Evolutionary conservation across 92 coral and sea anemone genomes (phyloP), one percentile per base, ranked within the genome.

Genomic region (Hydrozoanthus gracilis): DNA sequence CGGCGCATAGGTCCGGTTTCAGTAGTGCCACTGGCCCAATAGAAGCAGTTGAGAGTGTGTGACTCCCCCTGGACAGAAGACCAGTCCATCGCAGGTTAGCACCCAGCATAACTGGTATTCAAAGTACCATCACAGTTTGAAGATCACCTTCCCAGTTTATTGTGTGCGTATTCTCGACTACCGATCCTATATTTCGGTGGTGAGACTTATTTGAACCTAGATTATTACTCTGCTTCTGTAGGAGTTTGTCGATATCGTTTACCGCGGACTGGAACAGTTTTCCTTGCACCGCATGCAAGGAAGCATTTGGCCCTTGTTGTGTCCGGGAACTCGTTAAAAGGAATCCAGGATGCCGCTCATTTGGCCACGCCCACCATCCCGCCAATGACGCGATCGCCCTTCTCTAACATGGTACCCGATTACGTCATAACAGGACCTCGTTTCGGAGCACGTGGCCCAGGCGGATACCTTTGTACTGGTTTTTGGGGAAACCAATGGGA

Each of bases 401-500:
- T 97, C 83, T 97, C 99, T 18, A 97, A 97, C 87, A 88, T 97
- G 88, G 93, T 97, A 12, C 99, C 99, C 8, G 99, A 97, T 84
- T 97, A 93, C 90, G 95, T 95, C 93, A 89, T 97, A 72, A 97
- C 98, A 13, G 99, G 99, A 45, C 98, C 99, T 90, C 92, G 77
- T 51, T 97, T 97, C 82, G 93, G 95, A 79, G 98, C 98, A 7
- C 94, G 82, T 15, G 99, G 99, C 39, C 97, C 97, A 27, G 99
- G 99, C 13, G 98, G 98, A 50, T 97, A 97, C 77, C 86, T 92
- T 3, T 97, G 99, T 47, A 74, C 97, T 7, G 99, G 99, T 58
- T 97, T 97, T 79, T 97, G 99, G 99, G 94, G 95, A 55, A 97
- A 97, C 91, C 92, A 82, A 76, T 97, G 99, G 99, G 95, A 89